Base-by-base conservation (phyloP, 1,140 invertebrate species). In the Maniola jurtina region DNA sequence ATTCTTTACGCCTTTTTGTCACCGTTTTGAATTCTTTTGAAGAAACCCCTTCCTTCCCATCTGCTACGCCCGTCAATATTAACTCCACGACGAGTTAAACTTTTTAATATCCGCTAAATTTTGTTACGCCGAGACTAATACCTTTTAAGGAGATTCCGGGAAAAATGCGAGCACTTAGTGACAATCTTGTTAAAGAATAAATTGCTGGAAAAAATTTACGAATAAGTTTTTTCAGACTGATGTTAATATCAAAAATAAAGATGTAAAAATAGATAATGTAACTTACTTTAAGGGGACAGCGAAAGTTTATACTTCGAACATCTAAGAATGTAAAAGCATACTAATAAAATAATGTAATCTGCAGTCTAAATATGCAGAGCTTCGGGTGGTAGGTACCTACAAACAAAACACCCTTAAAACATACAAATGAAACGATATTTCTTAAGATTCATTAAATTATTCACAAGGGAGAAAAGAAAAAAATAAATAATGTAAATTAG, bases 1-100 rank as follows among this genome's bases (percentile, higher is more conserved):
- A 88, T 90, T 90, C 88, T 89, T 89, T 83, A 85, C 87, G 86
- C 88, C 86, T 90, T 89, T 90, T 90, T 90, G 88, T 88, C 87
- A 85, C 84, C 88, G 81, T 89, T 86, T 84, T 84, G 80, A 85
- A 88, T 88, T 89, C 83, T 89, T 90, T 90, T 81, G 80, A 83
- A 82, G 81, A 82, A 86, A 86, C 88, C 84, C 81, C 78, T 88
- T 88, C 83, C 80, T 84, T 83, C 80, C 86, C 88, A 89, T 90
- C 87, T 90, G 88, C 85, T 81, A 84, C 85, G 84, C 88, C 90
- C 89, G 91, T 92, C 91, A 91, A 91, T 92, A 92, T 91, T 91
- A 92, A 92, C 89, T 91, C 85, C 80, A 72, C 73, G 70, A 75
- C 79, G 84, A 84, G 81, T 86, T 89, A 89, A 90, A 90, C 88